Base-by-base conservation (phyloP, 1,140 invertebrate genomes). In the Zaprionus camerounensis region DNA sequence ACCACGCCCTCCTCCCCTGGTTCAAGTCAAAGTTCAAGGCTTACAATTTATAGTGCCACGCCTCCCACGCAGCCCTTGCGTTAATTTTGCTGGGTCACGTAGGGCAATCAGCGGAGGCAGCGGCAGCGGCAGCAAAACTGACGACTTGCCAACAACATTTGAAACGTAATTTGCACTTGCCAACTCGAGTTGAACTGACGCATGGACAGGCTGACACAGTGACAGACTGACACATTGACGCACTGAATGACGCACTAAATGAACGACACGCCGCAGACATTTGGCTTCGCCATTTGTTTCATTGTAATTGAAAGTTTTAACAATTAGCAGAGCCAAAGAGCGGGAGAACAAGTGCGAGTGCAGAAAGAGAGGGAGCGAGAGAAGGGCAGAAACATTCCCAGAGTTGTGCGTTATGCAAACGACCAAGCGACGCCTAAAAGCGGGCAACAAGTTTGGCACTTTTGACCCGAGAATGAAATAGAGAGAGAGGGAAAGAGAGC, bases 141-240 rank as follows among this genome's bases (percentile, higher is more conserved):
- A 79, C 78, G 67, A 84, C 74, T 84, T 85, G 70, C 70, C 74
- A 81, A 81, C 81, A 84, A 75, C 67, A 84, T 70, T 84, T 81
- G 61, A 84, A 80, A 74, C 77, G 62, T 70, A 77, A 73, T 83
- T 82, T 73, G 63, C 76, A 77, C 73, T 81, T 66, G 53, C 51
- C 78, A 70, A 51, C 63, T 64, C 64, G 20, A 11, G 11, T 20
- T 51, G 46, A 24, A 70, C 66, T 63, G 67, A 77, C 76, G 41
- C n/a, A 46, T 46, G 41, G 51, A 76, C 65, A 34, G 44, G 51
- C 13, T 80, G 78, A 71, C 78, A 72, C 58, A 11, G 17, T 22
- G 64, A 59, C 65, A n/a, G 53, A 65, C 80, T 58, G 59, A 41
- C 71, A 20, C n/a, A 65, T 46, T 65, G 69, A 71, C 53, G 34